phyloP scores from a whole-genome alignment of 2,113 vertebrate genomes.

The Uropsilus gracilis region DNA sequence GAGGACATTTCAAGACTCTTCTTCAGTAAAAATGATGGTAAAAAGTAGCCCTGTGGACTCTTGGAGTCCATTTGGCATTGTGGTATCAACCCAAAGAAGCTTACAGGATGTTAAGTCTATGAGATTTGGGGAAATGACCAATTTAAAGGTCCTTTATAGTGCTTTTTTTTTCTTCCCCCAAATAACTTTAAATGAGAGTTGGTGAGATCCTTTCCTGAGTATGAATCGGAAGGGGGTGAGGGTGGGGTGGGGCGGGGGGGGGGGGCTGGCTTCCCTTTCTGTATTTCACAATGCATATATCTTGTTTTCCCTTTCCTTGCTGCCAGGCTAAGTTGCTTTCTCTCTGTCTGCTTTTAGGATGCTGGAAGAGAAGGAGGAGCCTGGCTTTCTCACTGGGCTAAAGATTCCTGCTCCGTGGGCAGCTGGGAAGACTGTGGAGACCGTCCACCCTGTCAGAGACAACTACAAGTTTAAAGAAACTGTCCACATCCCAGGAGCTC shows the following conservation, averaged over 20 bases:
- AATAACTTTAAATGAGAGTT: neutral
- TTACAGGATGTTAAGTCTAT: neutral
- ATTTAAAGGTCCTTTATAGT: neutral
- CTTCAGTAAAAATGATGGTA: neutral
- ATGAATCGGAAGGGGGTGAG: neutral
- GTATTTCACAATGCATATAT: neutral
- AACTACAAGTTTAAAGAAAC: constrained; percentile 99
- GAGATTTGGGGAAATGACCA: neutral
- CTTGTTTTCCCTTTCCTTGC: neutral
- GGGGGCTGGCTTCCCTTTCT: neutral
- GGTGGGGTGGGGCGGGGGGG: too few relatives aligned
- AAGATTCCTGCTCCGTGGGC: constrained; percentile 99
- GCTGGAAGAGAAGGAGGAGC: constrained; percentile 97
- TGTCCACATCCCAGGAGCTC: constrained; percentile 97
- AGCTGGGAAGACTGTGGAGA: constrained; percentile 98
- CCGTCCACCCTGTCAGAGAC: constrained; percentile 97
- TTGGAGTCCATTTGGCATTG: neutral
- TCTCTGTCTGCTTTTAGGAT: constrained; percentile 86
- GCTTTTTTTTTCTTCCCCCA: neutral
- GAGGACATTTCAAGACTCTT: neutral
- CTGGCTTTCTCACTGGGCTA: constrained; percentile 97
- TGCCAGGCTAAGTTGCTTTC: neutral
- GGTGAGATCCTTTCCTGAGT: neutral
- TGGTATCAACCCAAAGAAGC: neutral
- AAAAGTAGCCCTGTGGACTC: neutral